Conservation (phyloP, 2,888 invertebrate species). For the Acanthosepion esculentum region DNA sequence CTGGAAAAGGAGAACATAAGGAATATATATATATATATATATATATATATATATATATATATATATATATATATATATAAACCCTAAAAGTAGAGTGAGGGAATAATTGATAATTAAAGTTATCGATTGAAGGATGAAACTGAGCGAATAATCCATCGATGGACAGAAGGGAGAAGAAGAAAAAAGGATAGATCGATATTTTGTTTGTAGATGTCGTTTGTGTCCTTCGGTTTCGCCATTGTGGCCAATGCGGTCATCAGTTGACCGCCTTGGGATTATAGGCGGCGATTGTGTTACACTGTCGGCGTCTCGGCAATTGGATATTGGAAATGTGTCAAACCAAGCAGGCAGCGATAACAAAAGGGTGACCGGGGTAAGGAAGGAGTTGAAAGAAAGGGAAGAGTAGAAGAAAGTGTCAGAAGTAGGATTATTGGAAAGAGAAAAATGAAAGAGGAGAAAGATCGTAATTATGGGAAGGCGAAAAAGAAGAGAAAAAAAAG, state of each 20-base stretch:
- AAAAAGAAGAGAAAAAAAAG: too few relatives aligned
- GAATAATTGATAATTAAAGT: background rate
- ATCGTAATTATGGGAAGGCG: too few relatives aligned
- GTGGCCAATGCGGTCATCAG: background rate
- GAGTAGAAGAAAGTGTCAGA: too few relatives aligned
- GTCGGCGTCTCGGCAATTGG: background rate
- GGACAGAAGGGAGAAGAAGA: background rate
- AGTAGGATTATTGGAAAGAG: too few relatives aligned
- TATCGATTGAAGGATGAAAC: background rate
- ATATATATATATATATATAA: background rate
- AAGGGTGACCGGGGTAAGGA: background rate
- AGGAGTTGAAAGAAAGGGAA: too few relatives aligned
- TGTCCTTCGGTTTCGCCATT: background rate
- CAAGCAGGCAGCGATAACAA: background rate
- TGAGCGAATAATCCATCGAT: background rate
- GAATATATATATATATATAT: background rate
- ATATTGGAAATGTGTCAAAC: constrained; percentile 2
- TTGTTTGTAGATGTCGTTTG: background rate
- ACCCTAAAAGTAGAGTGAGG: background rate
- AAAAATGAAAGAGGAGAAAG: too few relatives aligned
- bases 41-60: background rate
- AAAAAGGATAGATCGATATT: background rate
- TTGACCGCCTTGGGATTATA: background rate
- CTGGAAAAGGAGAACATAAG: background rate
- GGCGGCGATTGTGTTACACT: background rate